These are phyloP conservation scores for Fistularia tabacaria DNA, from an alignment of 2,797 vertebrate genomes.

Conservation along the genomic window DNA sequence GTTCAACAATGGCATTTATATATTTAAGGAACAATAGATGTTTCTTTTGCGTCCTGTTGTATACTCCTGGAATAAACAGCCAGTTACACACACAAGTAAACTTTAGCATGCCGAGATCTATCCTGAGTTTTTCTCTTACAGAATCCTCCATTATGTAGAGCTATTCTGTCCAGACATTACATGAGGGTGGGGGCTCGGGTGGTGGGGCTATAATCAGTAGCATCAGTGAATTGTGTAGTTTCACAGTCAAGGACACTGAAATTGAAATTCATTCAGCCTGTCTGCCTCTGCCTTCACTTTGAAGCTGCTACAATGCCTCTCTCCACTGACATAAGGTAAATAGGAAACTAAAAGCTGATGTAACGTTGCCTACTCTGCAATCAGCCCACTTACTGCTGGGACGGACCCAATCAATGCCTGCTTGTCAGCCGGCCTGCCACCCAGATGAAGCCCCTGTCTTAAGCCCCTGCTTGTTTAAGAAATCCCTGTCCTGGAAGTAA, in stretches of 20 bases:
- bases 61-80: constrained; percentile 51
- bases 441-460: constrained; percentile 69
- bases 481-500: constrained; percentile 66
- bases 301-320: constrained; percentile 46
- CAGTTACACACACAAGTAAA: constrained; percentile 43
- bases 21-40: constrained; percentile 5
- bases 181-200: constrained; percentile 39
- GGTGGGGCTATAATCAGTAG: constrained; percentile 57
- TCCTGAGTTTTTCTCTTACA: constrained; percentile 35
- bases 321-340: constrained; percentile 57
- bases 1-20: constrained; percentile 23
- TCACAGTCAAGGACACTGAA: constrained; percentile 62
- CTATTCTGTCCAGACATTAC: constrained; percentile 43
- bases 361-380: constrained; percentile 62
- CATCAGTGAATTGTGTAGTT: constrained; percentile 64
- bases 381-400: constrained; percentile 64
- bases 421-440: constrained; percentile 51
- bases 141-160: constrained; percentile 24
- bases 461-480: constrained; percentile 70
- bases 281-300: constrained; percentile 42
- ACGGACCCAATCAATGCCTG: constrained; percentile 65
- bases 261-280: constrained; percentile 51
- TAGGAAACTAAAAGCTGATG: constrained; percentile 69
- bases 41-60: constrained; percentile 23
- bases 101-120: constrained; percentile 24